These are phyloP conservation scores for Labeo calbasu DNA, from an alignment of 2,797 vertebrate genomes.

Conservation along the genomic window DNA sequence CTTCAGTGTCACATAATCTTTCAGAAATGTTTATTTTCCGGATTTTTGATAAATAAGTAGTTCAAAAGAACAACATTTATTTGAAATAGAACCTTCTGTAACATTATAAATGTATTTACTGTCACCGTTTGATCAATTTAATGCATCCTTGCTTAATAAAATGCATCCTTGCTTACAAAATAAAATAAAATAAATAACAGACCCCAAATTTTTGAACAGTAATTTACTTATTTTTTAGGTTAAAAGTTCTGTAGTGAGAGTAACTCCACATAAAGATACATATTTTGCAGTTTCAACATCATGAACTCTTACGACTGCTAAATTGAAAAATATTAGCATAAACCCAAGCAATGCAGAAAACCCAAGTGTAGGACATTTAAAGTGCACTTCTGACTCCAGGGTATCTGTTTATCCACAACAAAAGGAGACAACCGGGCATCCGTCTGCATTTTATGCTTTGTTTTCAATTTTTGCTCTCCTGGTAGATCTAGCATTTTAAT, in stretches of 20 bases:
- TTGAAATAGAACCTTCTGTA: too few relatives aligned
- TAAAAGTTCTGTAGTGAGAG: background rate
- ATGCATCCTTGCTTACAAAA: too few relatives aligned
- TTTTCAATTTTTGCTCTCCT: slow-evolving; percentile 51
- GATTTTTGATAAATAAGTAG: too few relatives aligned
- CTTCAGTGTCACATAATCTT: too few relatives aligned
- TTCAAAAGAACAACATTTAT: too few relatives aligned
- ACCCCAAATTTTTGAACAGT: too few relatives aligned
- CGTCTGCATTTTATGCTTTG: slow-evolving; percentile 42
- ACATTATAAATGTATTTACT: too few relatives aligned
- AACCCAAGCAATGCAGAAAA: background rate
- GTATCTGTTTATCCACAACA: slow-evolving; percentile 56
- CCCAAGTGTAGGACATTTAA: slow-evolving; percentile 15
- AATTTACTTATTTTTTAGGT: too few relatives aligned
- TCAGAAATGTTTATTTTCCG: too few relatives aligned
- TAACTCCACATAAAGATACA: background rate
- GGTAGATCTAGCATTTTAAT: slow-evolving; percentile 54
- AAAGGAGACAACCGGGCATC: slow-evolving; percentile 39
- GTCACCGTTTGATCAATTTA: too few relatives aligned
- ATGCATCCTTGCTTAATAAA: too few relatives aligned
- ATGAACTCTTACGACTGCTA: slow-evolving; percentile 8
- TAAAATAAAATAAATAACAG: too few relatives aligned
- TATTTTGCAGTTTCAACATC: background rate
- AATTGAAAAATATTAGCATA: slow-evolving; percentile 1
- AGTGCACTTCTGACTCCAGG: slow-evolving; percentile 44